Evolutionary conservation across 2,797 vertebrate species (phyloP).

Genomic region (Huso huso): DNA sequence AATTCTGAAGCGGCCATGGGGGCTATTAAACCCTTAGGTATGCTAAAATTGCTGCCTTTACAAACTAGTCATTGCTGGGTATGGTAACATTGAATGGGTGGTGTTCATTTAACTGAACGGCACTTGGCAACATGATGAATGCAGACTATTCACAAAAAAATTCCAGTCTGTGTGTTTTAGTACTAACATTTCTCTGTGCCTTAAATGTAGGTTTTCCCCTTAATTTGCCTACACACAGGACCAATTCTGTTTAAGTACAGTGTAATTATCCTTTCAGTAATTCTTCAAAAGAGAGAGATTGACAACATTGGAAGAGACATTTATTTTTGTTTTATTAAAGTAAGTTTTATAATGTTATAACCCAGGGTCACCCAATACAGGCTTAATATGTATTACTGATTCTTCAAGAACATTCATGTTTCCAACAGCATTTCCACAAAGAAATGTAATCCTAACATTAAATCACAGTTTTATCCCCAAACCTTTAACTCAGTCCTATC

Average conservation of each 20-base stretch:
- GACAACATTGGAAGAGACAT: neutral
- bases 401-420: no score
- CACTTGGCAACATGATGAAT: neutral
- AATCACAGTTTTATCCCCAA: no score
- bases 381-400: no score
- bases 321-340: neutral
- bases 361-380: no score
- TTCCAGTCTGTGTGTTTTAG: neutral
- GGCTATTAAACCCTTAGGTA: neutral
- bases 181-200: neutral
- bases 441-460: no score
- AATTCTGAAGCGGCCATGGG: neutral
- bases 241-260: neutral
- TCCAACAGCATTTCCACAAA: no score
- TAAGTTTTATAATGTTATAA: neutral
- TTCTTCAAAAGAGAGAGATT: neutral
- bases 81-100: neutral
- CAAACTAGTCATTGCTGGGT: neutral
- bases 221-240: neutral
- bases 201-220: neutral
- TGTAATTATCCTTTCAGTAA: neutral
- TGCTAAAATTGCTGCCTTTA: neutral
- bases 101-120: neutral
- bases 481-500: no score
- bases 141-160: neutral